phyloP scores from a whole-genome alignment of 2,113 vertebrate species.

The Platichthys flesus region DNA sequence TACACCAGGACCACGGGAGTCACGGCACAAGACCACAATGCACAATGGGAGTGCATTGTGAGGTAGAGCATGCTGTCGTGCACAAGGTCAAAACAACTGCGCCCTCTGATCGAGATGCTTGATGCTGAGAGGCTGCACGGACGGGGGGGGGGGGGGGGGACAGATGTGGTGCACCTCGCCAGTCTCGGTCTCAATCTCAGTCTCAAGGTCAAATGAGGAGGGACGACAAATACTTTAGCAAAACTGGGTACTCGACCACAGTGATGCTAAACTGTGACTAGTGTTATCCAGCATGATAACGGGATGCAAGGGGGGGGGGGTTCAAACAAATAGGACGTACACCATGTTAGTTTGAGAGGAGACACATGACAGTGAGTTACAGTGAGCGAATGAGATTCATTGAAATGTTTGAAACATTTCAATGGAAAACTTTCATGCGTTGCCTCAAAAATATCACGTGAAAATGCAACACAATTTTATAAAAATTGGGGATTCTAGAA shows the following conservation, averaged over 20 bases:
- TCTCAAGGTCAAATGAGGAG: neutral
- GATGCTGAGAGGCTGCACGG: too few species aligned
- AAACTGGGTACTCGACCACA: conserved; percentile 16
- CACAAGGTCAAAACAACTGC: conserved; percentile 6
- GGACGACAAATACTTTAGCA: conserved; percentile 24
- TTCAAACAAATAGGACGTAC: neutral
- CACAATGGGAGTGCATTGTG: conserved; percentile 31
- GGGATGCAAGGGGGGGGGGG: too few species aligned
- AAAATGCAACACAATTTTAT: neutral
- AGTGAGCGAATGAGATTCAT: conserved; percentile 18
- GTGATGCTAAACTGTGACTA: conserved; percentile 16
- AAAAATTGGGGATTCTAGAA: neutral
- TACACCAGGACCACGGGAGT: conserved; percentile 14
- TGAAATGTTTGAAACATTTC: conserved; percentile 32
- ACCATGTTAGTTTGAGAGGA: conserved; percentile 60
- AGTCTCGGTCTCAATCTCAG: neutral
- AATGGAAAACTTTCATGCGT: conserved; percentile 39
- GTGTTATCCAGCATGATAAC: neutral
- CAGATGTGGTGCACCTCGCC: conserved; percentile 3
- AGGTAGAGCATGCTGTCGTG: conserved; percentile 11
- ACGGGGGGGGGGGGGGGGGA: too few species aligned
- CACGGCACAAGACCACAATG: conserved; percentile 56
- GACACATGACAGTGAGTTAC: conserved; percentile 3
- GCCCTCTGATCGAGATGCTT: too few species aligned
- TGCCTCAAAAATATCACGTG: neutral